These are phyloP conservation scores for Threskiornis aethiopicus DNA, from an alignment of 2,797 vertebrate species.

Conservation along the genomic window DNA sequence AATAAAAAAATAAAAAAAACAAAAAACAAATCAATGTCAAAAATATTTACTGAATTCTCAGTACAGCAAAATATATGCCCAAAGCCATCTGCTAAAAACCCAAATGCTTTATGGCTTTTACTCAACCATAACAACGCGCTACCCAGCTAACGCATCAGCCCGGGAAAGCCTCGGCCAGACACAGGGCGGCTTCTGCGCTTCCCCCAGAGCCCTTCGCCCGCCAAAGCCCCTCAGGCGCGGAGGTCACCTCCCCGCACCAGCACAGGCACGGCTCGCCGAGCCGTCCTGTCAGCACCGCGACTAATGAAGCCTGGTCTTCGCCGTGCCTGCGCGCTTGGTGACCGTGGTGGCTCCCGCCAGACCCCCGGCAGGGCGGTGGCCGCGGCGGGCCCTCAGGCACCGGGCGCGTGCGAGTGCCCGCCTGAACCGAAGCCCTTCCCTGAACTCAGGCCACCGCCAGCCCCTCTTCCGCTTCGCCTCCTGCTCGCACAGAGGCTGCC, in stretches of 20 bases:
- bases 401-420: rapidly evolving
- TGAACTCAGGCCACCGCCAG: rapidly evolving
- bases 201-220: not conserved
- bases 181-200: rapidly evolving
- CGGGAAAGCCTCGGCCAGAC: not conserved
- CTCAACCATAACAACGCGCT: rapidly evolving
- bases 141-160: not conserved
- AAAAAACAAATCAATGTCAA: not conserved
- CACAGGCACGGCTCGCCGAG: rapidly evolving
- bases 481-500: rapidly evolving
- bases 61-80: not conserved
- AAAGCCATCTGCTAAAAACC: not conserved
- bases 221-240: rapidly evolving
- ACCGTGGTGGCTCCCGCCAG: rapidly evolving
- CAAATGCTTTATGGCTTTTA: not conserved
- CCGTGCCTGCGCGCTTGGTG: rapidly evolving
- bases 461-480: rapidly evolving
- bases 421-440: not conserved
- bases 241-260: rapidly evolving
- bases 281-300: rapidly evolving
- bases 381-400: rapidly evolving
- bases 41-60: not conserved
- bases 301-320: rapidly evolving
- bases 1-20: not conserved
- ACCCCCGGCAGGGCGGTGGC: not conserved